phyloP scores from a whole-genome alignment of 2,797 vertebrate species.

The Bradypodion ventrale region DNA sequence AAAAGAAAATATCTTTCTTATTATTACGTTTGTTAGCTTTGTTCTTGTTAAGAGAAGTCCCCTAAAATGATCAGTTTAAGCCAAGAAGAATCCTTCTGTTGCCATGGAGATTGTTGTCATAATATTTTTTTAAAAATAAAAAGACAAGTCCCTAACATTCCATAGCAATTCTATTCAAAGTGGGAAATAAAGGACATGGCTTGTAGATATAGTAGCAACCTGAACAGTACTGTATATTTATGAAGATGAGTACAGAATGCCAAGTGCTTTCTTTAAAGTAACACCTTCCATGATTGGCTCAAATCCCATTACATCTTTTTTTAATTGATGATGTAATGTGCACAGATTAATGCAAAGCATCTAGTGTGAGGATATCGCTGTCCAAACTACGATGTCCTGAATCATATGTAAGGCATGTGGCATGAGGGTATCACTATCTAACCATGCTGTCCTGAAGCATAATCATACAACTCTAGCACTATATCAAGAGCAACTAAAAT shows the following conservation, averaged over 20 bases:
- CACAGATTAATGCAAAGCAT: constrained; percentile 11
- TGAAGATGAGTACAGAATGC: neutral
- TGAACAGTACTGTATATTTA: neutral
- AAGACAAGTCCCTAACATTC: constrained; percentile 17
- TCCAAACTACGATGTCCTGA: neutral
- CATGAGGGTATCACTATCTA: neutral
- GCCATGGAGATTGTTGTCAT: constrained; percentile 7
- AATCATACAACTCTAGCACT: neutral
- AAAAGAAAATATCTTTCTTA: neutral
- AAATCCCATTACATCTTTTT: constrained; percentile 6
- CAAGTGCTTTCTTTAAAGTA: neutral
- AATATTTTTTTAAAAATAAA: no score
- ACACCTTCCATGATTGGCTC: neutral
- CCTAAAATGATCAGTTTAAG: constrained; percentile 6
- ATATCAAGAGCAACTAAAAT: neutral
- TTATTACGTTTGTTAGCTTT: neutral
- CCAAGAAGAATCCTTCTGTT: neutral
- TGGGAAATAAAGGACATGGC: neutral
- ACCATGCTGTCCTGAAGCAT: neutral
- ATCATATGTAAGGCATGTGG: no score
- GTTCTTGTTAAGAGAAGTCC: constrained; percentile 1
- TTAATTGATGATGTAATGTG: constrained; percentile 25
- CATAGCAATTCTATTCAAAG: constrained; percentile 1
- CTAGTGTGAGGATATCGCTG: neutral
- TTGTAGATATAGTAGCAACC: constrained; percentile 1